Evolutionary conservation across 2,888 invertebrate genomes (phyloP), one percentile per base, ranked within the genome.

Genomic region (Cheilosia vulpina): DNA sequence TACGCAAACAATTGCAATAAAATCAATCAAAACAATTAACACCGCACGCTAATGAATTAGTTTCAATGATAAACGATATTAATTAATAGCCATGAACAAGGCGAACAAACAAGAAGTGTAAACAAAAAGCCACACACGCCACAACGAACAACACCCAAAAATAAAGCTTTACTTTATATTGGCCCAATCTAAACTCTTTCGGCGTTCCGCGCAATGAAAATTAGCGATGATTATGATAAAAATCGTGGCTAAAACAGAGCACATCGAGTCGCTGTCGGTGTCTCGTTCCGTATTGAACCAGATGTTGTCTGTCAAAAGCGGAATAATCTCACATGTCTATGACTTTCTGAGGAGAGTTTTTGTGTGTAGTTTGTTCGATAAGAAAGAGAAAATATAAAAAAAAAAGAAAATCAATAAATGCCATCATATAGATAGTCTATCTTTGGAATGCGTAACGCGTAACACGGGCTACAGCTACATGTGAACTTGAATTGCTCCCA

Each of bases 301-400:
- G 79, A 53, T 62, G 60, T 11, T 13, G 55, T 47, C 80, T 50
- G 66, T 38, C 34, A 47, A 68, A 73, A 80, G 80, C 62, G 68
- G 66, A 80, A 62, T 50, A 4, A 41, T 71, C 69, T 47, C 19
- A 78, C 58, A 50, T 38, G 38, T 38, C 38, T 31, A 31, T 38
- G 38, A 13, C 13, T 24, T n/a, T 17, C 17, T 7, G 4, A 34
- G 45, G 4, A 50, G 19, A 21, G n/a, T 24, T 52, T 24, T 34
- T 38, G 31, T 57, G 27, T 57, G 34, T 17, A 6, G 47, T 21
- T 50, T 52, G 34, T 24, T 65, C 21, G 50, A 52, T 52, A 52
- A 65, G 38, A 17, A 17, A 47, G 13, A 43, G n/a, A 43, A 43
- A 43, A 43, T 43, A 17, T 15, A 17, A n/a, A 45, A 45, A 17